Evolutionary conservation across 1,140 invertebrate species (phyloP), one percentile per base, ranked within the genome.

Genomic region (Macrostomum lignano): DNA sequence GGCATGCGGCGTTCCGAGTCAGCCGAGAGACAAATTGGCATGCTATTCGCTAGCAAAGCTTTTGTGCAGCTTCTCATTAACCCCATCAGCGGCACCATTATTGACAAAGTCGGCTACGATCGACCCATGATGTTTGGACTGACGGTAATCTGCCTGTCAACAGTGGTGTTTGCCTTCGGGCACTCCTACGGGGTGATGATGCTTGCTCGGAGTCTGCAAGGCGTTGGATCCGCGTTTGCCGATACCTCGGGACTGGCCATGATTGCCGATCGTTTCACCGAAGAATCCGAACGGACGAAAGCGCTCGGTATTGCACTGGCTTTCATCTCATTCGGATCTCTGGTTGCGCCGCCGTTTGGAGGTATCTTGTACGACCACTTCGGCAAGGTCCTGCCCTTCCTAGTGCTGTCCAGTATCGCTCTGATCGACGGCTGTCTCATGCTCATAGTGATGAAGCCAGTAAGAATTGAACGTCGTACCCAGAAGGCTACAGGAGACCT

Each of bases 331-430:
- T 98, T 98, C 47, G 91, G 91, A 1, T 93, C 81, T 58, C 62
- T 98, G n/a, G 86, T 96, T 4, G 91, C 88, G 0, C 91, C 91
- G n/a, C 91, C 91, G 0, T 96, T 98, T 47, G 91, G 91, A 3
- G 88, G 84, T 0, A 71, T 88, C 1, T 60, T 98, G 1, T 98
- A 94, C 48, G 75, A 94, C 43, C 81, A 93, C 45, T 79, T 78
- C 3, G 91, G 91, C 7, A 96, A 96, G 56, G 76, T 86, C 51
- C 71, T 96, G 28, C 91, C 91, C 1, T 98, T 98, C 49, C 61
- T 98, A 3, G 74, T 96, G 21, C 63, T 98, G 3, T 81, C 86
- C 0, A 67, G 91, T 26, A 72, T 98, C 20, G 93, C 82, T 32
- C 61, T 96, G 2, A 47, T 78, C 3, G 91, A 98, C 55, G 86